Base-by-base conservation (phyloP, 2,797 vertebrate genomes). In the Sebastes diaconus region DNA sequence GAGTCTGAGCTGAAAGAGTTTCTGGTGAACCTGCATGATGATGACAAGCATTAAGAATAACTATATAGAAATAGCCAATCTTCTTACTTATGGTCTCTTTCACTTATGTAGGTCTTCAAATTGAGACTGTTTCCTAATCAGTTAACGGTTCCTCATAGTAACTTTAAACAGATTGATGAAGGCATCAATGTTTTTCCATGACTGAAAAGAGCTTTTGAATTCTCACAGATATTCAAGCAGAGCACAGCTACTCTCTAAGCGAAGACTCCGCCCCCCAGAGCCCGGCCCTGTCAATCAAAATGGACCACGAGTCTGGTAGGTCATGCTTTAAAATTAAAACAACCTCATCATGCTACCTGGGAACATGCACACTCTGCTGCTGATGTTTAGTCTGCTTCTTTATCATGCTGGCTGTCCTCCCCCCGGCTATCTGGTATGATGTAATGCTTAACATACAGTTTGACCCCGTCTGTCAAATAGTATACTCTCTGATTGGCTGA, bases 211-310 rank as follows among this genome's bases (percentile, higher is more conserved):
- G 25, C 72, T 77, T 84, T 85, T 80, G 63, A 86, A 87, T 87
- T 87, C 67, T 81, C 65, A 95, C 97, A 67, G 97, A 97, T 95
- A 98, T 99, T 90, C 98, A 99, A 93, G 98, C 96, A 6, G 98
- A 99, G 90, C 98, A 99, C 95, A 99, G 98, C 95, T 99, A 99
- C 93, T 99, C 98, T 36, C 94, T 99, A 85, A 99, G 97, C 2
- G 98, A 97, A 76, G 98, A 99, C 88, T 99, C 98, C 0, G 98
- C 98, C 39, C 98, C 98, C 52, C 98, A 99, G 95, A 99, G 98
- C 81, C 98, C 98, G 0, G 96, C 97, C 3, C 95, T 97, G 91
- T 97, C 98, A 86, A 95, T 98, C 94, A 97, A 98, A 95, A 97
- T 97, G 93, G 98, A 99, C 87, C 96, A 99, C 79, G 97, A 97